Evolutionary conservation across 1,140 invertebrate genomes (phyloP).

Genomic region (Drosophila nikananu): DNA sequence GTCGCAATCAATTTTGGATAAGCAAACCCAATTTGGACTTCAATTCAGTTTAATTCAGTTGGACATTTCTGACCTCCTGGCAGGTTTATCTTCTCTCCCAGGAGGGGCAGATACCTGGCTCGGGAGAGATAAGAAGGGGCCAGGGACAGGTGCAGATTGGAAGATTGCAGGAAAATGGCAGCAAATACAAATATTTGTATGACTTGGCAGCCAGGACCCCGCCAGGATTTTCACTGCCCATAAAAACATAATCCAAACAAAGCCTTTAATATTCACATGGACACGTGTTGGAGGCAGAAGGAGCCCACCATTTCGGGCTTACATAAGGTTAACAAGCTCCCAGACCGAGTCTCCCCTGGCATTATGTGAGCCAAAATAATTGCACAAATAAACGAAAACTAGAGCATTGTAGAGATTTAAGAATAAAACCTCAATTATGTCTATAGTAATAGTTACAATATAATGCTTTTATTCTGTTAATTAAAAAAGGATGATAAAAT

Average conservation of each 20-base stretch:
- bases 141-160: neutral
- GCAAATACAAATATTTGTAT: constrained; percentile 36
- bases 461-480: neutral
- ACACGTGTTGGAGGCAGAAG: constrained; percentile 5
- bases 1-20: constrained; percentile 24
- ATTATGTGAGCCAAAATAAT: constrained; percentile 1
- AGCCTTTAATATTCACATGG: constrained; percentile 25
- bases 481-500: neutral
- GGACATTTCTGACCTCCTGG: constrained; percentile 19
- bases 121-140: no score
- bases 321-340: constrained; percentile 28
- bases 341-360: neutral
- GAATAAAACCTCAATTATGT: neutral
- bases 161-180: constrained; percentile 27
- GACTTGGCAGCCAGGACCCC: no score
- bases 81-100: constrained; percentile 18
- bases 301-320: neutral
- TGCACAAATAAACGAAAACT: neutral
- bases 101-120: neutral
- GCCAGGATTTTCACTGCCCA: constrained; percentile 25
- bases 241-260: constrained; percentile 47
- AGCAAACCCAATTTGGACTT: constrained; percentile 35
- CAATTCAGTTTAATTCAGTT: constrained; percentile 17
- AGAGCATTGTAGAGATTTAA: neutral
- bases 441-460: neutral